Base-by-base conservation (phyloP, 2,888 invertebrate genomes). In the Troides helena region DNA sequence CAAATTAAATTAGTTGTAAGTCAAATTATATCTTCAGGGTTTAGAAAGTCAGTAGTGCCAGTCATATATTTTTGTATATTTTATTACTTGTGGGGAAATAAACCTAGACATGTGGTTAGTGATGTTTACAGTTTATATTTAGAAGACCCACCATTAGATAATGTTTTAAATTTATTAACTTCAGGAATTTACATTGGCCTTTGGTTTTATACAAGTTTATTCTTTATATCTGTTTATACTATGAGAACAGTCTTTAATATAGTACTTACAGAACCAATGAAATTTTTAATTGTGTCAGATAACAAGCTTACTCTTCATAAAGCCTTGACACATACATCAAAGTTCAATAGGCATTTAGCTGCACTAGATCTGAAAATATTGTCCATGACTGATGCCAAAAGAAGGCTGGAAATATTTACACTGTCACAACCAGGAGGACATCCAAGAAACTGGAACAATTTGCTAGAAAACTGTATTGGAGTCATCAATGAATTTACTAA, bases 371-470 rank as follows among this genome's bases (percentile, higher is more conserved):
- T 98, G 25, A 94, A 94, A 77, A 93, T 94, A 50, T 83, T 97
- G 77, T 93, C 96, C 0, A 93, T 94, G 77, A 95, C 94, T 78
- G 95, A 95, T 59, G 81, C 88, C 30, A 65, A 73, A 0, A 92
- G 96, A 76, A 93, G 97, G 63, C 84, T 90, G 74, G 89, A 94
- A 69, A 89, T 98, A 59, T 98, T 96, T 81, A 93, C 94, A 18
- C 88, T 97, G 0, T 97, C 97, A 46, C 95, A 95, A 79, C 97
- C 97, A 39, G 97, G 97, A 25, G 97, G 97, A 46, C 97, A 97
- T 85, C 97, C 98, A 0, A 95, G 96, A 79, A 97, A 97, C 80
- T 98, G 98, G 98, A 96, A 95, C 78, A 94, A 94, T 74, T 84
- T 98, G 14, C 82, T 95, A 62, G 94, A 94, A 71, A 94, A 94